phyloP scores from a whole-genome alignment of 2,113 vertebrate species.

The Piprites chloris region DNA sequence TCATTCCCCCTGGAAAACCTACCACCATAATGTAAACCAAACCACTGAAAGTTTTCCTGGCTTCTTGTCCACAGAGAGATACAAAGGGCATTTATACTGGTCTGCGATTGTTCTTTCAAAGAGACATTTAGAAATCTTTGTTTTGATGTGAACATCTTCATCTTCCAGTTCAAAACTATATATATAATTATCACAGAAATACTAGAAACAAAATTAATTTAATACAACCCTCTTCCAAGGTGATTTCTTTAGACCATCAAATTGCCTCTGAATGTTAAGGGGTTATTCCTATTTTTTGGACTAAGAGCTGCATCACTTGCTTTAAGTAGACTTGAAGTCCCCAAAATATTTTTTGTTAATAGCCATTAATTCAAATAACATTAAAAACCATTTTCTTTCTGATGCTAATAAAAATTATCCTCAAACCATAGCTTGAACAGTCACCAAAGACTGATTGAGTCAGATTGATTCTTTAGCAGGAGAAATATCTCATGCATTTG shows the following conservation, averaged over 20 bases:
- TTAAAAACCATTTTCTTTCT: background rate
- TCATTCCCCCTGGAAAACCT: background rate
- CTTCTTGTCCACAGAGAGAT: background rate
- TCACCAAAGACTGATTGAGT: background rate
- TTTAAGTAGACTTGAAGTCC: background rate
- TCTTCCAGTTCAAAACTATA: background rate
- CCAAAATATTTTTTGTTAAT: background rate
- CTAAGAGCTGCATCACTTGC: background rate
- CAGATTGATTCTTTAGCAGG: slow-evolving; percentile 15
- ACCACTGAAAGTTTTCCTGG: background rate
- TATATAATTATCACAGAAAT: background rate
- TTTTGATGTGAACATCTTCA: background rate
- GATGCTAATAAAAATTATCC: background rate
- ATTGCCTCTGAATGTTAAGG: background rate
- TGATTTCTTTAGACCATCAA: background rate
- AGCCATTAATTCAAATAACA: slow-evolving; percentile 8
- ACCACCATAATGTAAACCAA: background rate
- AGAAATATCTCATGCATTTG: slow-evolving; percentile 41
- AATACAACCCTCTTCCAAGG: background rate
- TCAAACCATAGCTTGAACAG: background rate
- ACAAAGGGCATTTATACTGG: background rate
- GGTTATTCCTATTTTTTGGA: background rate
- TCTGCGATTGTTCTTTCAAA: background rate
- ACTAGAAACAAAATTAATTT: background rate
- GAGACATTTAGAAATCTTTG: background rate